Percentiles rank a stretch among this genome's conserved stretches.
phyloP scores from a whole-genome alignment of 2,797 vertebrate species.

The Pyrocephalus nanus region DNA sequence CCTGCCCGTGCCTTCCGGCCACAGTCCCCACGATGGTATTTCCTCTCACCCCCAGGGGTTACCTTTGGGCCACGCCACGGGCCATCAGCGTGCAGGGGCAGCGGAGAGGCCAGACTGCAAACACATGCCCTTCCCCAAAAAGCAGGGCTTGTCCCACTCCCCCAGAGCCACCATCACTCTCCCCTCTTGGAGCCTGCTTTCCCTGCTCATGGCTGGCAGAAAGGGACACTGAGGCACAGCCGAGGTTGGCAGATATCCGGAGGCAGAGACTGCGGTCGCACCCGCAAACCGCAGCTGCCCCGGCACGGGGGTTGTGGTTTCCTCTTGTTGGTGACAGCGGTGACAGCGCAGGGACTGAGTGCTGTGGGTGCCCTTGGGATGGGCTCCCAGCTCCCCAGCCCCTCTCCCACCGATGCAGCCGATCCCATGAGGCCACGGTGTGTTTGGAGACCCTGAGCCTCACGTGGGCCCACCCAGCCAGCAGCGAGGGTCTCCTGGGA shows the following conservation, averaged over 20 bases:
- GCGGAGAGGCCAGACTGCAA: background rate
- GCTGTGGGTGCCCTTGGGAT: accelerated
- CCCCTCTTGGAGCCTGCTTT: background rate
- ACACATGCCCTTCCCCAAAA: background rate
- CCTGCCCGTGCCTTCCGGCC: accelerated
- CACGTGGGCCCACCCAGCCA: accelerated
- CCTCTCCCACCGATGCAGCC: accelerated
- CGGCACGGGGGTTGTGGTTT: background rate
- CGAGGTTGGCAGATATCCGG: background rate
- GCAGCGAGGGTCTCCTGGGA: background rate
- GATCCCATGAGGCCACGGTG: accelerated
- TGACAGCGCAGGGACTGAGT: background rate
- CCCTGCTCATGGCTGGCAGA: background rate
- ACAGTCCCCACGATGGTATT: accelerated
- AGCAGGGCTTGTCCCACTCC: background rate
- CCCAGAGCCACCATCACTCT: accelerated
- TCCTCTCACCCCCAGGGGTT: background rate
- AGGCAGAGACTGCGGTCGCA: background rate
- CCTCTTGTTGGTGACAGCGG: background rate
- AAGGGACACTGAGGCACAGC: background rate
- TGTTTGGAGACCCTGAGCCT: background rate
- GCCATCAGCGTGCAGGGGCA: accelerated
- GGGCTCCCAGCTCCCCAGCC: background rate
- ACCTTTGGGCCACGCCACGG: background rate
- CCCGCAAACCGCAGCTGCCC: background rate